These are phyloP conservation scores for Platynereis dumerilii DNA, from an alignment of 2,888 invertebrate genomes.

Conservation along the genomic window DNA sequence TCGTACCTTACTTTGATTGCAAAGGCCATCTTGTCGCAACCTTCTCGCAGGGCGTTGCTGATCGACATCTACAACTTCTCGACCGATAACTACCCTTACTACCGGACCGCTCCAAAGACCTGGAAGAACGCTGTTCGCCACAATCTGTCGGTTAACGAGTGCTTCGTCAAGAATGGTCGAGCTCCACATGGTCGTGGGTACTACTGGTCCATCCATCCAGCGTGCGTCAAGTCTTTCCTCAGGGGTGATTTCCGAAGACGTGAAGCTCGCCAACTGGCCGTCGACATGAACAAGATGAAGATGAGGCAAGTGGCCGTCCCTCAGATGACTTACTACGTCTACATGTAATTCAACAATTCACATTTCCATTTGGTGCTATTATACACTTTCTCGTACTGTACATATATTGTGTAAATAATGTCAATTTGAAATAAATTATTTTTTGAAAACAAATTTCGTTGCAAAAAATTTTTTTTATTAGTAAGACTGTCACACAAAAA, in stretches of 20 bases:
- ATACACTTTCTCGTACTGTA: too few relatives aligned
- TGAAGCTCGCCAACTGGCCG: conserved; percentile 7
- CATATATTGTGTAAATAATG: too few relatives aligned
- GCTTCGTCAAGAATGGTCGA: conserved; percentile 15
- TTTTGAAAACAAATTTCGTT: too few relatives aligned
- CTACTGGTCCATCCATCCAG: conserved; percentile 21
- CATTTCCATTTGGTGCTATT: too few relatives aligned
- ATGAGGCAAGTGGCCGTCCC: too few relatives aligned
- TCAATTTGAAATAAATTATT: too few relatives aligned
- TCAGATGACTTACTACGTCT: too few relatives aligned
- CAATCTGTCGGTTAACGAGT: conserved; percentile 23
- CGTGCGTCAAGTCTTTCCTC: conserved; percentile 6
- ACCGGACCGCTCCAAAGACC: conserved; percentile 6
- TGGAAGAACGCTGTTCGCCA: conserved; percentile 21
- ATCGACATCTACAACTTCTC: conserved; percentile 16
- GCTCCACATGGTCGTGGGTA: conserved; percentile 14
- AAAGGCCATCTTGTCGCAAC: conserved; percentile 7
- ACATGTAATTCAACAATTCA: too few relatives aligned
- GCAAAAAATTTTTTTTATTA: too few relatives aligned
- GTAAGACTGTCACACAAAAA: too few relatives aligned
- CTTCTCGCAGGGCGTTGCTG: conserved; percentile 5
- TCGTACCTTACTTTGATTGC: conserved; percentile 16
- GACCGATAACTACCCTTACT: conserved; percentile 13
- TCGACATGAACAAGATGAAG: too few relatives aligned
- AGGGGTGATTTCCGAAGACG: conserved; percentile 16